A percentile compares a stretch with the other conserved stretches of the same genome.
Conservation (phyloP, 64 coral and sea anemone species). For the Platygyra sinensis region DNA sequence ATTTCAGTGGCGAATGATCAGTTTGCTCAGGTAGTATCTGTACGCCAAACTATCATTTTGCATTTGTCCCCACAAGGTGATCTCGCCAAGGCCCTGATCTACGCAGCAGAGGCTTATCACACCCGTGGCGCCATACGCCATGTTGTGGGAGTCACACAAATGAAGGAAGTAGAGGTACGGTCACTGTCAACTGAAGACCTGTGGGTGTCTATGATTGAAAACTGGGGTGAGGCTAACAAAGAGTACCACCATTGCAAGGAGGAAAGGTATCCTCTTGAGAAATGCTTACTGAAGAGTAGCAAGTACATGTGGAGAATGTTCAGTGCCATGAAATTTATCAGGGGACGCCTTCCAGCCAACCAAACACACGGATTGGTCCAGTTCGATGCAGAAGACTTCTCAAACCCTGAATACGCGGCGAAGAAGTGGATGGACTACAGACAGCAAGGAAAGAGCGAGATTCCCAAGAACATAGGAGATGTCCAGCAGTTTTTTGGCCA, state of each 20-base stretch:
- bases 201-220: slow-evolving; percentile 72
- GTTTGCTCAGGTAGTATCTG: too few relatives aligned
- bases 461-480: not conserved
- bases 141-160: slow-evolving; percentile 71
- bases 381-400: not conserved
- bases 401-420: slow-evolving; percentile 39
- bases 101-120: slow-evolving; percentile 60
- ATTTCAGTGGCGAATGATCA: too few relatives aligned
- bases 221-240: slow-evolving; percentile 64
- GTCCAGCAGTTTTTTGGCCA: not conserved
- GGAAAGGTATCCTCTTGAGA: not conserved
- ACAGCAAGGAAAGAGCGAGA: slow-evolving; percentile 7
- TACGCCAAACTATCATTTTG: not conserved
- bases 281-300: slow-evolving; percentile 70
- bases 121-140: slow-evolving; percentile 56
- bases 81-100: slow-evolving; percentile 50
- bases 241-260: slow-evolving; percentile 42
- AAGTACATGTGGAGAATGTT: slow-evolving; percentile 84
- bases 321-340: slow-evolving; percentile 39
- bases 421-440: slow-evolving; percentile 13
- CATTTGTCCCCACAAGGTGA: not conserved
- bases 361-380: not conserved
- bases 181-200: slow-evolving; percentile 31
- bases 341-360: not conserved
- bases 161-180: not conserved